A percentile compares a stretch with the other conserved stretches of the same genome.
phyloP scores from a whole-genome alignment of 2,797 vertebrate genomes.

The Rhynchotus rufescens region DNA sequence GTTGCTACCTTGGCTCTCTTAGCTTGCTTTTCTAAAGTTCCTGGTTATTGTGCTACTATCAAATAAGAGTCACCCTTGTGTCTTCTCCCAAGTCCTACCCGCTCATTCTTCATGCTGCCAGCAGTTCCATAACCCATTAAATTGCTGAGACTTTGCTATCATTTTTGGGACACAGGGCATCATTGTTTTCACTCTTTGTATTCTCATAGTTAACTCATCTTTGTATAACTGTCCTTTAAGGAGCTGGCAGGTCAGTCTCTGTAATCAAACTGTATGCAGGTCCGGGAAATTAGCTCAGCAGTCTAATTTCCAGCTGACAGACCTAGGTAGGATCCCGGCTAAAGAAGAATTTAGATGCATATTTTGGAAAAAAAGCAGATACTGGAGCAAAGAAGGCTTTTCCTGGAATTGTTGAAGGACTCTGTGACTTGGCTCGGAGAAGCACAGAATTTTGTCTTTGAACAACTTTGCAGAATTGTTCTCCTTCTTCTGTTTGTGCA shows the following conservation, averaged over 20 bases:
- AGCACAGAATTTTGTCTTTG: neutral
- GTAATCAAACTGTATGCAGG: neutral
- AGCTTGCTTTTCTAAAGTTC: neutral
- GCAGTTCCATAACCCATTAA: neutral
- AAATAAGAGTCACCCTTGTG: neutral
- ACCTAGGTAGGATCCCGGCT: neutral
- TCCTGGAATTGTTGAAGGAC: neutral
- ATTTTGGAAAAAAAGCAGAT: neutral
- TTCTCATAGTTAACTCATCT: neutral
- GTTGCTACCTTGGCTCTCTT: neutral
- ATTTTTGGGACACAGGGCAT: neutral
- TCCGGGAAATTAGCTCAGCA: neutral
- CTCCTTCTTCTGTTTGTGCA: fast-evolving
- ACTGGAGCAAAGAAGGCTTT: neutral
- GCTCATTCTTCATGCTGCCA: neutral
- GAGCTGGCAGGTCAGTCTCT: neutral
- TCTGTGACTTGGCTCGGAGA: neutral
- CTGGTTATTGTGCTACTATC: neutral
- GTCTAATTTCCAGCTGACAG: neutral
- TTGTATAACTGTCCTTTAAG: neutral
- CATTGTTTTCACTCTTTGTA: neutral
- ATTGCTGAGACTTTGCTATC: neutral
- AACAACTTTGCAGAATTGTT: neutral
- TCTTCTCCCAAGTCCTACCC: neutral
- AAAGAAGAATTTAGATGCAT: neutral